A percentile compares a stretch with the other conserved stretches of the same genome.
phyloP scores from a whole-genome alignment of 2,797 vertebrate genomes.

The Hypotaenidia okinawae region DNA sequence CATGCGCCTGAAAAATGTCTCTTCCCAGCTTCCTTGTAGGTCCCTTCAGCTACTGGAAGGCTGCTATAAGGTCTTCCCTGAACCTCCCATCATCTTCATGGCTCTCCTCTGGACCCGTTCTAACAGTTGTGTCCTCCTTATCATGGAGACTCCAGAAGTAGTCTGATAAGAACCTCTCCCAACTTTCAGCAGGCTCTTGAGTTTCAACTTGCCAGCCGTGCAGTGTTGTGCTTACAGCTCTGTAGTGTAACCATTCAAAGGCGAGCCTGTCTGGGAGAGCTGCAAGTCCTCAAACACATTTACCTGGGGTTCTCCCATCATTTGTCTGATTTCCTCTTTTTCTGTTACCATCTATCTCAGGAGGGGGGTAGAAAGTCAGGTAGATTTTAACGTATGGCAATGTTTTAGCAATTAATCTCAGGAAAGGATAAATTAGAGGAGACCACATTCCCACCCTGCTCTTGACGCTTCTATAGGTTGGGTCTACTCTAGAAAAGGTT shows the following conservation, averaged over 20 bases:
- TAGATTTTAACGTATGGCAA: neutral
- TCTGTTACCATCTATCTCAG: accelerated
- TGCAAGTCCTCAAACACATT: neutral
- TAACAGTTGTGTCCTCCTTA: too few relatives aligned
- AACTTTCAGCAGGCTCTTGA: neutral
- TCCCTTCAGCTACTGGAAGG: too few relatives aligned
- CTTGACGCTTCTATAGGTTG: neutral
- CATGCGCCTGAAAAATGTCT: too few relatives aligned
- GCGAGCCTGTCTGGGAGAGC: neutral
- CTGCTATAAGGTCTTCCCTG: too few relatives aligned
- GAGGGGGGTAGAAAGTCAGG: neutral
- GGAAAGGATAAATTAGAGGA: neutral
- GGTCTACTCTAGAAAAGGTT: neutral
- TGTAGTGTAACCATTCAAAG: neutral
- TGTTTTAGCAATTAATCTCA: neutral
- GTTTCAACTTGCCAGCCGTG: neutral
- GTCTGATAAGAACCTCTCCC: neutral
- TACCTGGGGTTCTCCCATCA: accelerated
- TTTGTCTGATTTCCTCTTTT: neutral
- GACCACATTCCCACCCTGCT: neutral
- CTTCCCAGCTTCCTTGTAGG: too few relatives aligned
- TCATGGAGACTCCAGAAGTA: too few relatives aligned
- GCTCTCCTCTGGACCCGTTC: too few relatives aligned
- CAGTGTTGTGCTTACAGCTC: neutral
- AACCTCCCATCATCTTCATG: too few relatives aligned